phyloP scores from a whole-genome alignment of 2,888 invertebrate species.

The Panopea generosa region DNA sequence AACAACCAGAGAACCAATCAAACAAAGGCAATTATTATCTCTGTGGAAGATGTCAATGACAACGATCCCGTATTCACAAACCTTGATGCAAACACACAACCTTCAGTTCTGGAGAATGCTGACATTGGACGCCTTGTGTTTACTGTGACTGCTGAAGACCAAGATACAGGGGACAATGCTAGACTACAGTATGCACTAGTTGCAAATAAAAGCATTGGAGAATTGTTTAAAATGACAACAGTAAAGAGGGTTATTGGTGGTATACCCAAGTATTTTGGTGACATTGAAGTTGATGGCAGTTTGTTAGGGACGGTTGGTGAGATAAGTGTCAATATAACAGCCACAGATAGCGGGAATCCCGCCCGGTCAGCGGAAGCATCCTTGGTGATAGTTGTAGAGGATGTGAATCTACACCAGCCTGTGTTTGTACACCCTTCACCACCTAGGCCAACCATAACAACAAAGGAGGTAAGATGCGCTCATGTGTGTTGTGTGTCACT shows the following conservation, averaged over 20 bases:
- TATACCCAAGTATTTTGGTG: conserved; percentile 57
- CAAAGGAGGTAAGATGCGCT: conserved; percentile 57
- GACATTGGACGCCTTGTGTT: conserved; percentile 62
- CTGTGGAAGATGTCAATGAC: conserved; percentile 95
- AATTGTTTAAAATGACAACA: conserved; percentile 96
- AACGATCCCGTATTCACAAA: conserved; percentile 91
- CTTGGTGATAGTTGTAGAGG: conserved; percentile 83
- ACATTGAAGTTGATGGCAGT: conserved; percentile 90
- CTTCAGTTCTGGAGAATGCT: conserved; percentile 69
- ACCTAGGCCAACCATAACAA: conserved; percentile 49
- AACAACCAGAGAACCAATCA: conserved; percentile 86
- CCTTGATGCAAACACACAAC: conserved; percentile 45
- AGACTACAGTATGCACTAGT: conserved; percentile 68
- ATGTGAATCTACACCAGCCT: conserved; percentile 96
- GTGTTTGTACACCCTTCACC: conserved; percentile 64
- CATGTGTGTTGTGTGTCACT: not conserved
- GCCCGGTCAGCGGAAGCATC: conserved; percentile 30
- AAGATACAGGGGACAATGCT: conserved; percentile 72
- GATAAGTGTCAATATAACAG: conserved; percentile 92
- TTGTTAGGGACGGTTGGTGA: conserved; percentile 92
- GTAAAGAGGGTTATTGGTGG: conserved; percentile 85
- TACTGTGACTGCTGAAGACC: conserved; percentile 72
- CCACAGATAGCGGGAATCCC: conserved; percentile 91
- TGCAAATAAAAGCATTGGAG: conserved; percentile 87
- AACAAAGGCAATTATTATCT: conserved; percentile 86